Percentiles rank a stretch among this genome's conserved stretches.
These are phyloP conservation scores for Chelmon rostratus DNA, from an alignment of 2,797 vertebrate species.

Conservation along the genomic window DNA sequence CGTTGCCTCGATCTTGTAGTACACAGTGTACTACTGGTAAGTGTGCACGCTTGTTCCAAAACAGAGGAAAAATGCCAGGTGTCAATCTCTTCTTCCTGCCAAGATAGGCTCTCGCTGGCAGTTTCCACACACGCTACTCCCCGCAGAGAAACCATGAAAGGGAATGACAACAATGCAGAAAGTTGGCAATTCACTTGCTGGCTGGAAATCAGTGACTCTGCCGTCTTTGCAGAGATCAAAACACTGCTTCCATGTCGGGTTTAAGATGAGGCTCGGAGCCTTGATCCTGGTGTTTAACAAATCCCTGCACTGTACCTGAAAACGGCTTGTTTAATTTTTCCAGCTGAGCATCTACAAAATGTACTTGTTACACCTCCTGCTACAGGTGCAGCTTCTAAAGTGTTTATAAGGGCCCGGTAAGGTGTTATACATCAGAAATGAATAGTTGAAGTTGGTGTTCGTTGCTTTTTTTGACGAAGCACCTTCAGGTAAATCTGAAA, in stretches of 20 bases:
- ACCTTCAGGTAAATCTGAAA: too few relatives aligned
- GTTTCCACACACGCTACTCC: constrained; percentile 40
- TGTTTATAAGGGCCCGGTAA: too few relatives aligned
- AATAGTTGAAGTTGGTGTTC: background rate
- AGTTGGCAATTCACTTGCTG: constrained; percentile 2
- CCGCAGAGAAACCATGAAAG: constrained; percentile 47
- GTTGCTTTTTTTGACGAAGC: background rate
- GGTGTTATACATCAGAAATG: background rate
- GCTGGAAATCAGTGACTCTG: constrained; percentile 27
- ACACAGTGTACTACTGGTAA: constrained; percentile 17
- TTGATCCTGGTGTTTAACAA: constrained; percentile 32
- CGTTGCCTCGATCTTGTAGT: background rate
- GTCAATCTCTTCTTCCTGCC: constrained; percentile 41
- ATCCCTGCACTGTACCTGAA: constrained; percentile 9
- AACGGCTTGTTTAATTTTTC: constrained; percentile 16
- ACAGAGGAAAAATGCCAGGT: constrained; percentile 20
- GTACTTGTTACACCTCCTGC: constrained; percentile 16
- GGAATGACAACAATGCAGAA: constrained; percentile 27
- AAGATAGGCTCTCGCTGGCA: constrained; percentile 30
- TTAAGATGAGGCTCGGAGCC: constrained; percentile 29
- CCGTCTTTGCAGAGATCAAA: constrained; percentile 27
- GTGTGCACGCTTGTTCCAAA: constrained; percentile 19
- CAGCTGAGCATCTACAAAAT: constrained; percentile 7
- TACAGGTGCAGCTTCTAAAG: constrained; percentile 15
- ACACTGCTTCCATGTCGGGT: constrained; percentile 11